Percentiles rank a stretch among this genome's conserved stretches.
phyloP scores from a whole-genome alignment of 1,140 invertebrate species.

The Hylyphantes graminicola region DNA sequence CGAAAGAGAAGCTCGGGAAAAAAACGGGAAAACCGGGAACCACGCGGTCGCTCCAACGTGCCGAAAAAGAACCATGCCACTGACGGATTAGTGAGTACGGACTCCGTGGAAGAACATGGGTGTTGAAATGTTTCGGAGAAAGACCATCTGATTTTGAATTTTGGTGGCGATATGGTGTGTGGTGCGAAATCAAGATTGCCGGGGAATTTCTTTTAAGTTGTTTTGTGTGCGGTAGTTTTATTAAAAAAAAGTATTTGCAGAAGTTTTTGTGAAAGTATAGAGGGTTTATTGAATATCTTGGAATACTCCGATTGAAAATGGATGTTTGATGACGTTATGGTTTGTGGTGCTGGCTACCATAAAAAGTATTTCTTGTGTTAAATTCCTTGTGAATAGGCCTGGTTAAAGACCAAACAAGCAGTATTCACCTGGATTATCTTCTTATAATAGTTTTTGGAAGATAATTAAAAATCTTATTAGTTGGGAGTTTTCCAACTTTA shows the following conservation, averaged over 20 bases:
- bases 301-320: neutral
- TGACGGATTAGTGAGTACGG: neutral
- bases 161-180: neutral
- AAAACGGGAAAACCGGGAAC: neutral
- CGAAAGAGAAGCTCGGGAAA: neutral
- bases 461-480: no score
- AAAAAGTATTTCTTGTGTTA: no score
- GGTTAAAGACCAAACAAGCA: no score
- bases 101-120: neutral
- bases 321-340: neutral
- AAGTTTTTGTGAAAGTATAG: neutral
- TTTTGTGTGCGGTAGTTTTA: neutral
- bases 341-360: neutral
- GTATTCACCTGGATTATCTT: no score
- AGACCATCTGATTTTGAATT: neutral
- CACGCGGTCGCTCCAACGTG: constrained; percentile 12
- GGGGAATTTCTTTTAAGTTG: neutral
- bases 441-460: no score
- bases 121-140: neutral
- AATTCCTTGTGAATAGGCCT: no score
- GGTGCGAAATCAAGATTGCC: neutral
- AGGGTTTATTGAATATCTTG: neutral
- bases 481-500: neutral
- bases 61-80: neutral
- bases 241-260: no score